phyloP scores from a whole-genome alignment of 2,888 invertebrate genomes.

The Lumbricus terrestris region DNA sequence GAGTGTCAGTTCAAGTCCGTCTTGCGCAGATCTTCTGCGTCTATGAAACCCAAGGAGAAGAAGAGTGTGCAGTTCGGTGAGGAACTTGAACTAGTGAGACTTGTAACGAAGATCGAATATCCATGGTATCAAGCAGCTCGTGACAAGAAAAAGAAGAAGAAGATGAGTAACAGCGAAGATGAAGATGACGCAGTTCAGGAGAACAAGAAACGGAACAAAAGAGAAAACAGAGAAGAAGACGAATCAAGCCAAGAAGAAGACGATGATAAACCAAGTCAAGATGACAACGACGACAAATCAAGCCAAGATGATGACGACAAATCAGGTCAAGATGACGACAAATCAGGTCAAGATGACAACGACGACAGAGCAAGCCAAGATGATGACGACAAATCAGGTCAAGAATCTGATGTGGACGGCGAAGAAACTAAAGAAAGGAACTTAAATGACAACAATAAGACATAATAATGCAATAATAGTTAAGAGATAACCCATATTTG shows the following conservation, averaged over 20 bases:
- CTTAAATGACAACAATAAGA: not conserved
- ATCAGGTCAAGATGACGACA: not conserved
- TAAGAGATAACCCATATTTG: no score
- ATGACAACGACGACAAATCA: not conserved
- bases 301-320: not conserved
- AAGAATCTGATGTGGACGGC: not conserved
- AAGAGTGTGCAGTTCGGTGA: slow-evolving; percentile 12
- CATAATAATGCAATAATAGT: no score
- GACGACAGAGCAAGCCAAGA: not conserved
- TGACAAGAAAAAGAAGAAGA: not conserved
- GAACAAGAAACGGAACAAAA: no score
- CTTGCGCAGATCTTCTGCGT: not conserved
- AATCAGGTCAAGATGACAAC: slow-evolving; percentile 3
- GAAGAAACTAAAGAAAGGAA: not conserved
- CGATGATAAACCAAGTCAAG: not conserved
- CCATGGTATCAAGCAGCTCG: slow-evolving; percentile 6
- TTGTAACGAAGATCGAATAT: slow-evolving; percentile 25
- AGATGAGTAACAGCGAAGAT: not conserved
- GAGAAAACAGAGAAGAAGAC: not conserved
- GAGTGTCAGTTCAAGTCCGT: slow-evolving; percentile 12
- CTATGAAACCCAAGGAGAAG: not conserved
- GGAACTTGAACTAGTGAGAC: slow-evolving; percentile 4
- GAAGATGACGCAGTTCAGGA: not conserved
- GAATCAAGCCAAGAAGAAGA: not conserved
- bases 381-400: not conserved